Percentiles rank a stretch among this genome's conserved stretches.
These are phyloP conservation scores for Phoxinus phoxinus DNA, from an alignment of 2,113 vertebrate genomes.

Conservation along the genomic window DNA sequence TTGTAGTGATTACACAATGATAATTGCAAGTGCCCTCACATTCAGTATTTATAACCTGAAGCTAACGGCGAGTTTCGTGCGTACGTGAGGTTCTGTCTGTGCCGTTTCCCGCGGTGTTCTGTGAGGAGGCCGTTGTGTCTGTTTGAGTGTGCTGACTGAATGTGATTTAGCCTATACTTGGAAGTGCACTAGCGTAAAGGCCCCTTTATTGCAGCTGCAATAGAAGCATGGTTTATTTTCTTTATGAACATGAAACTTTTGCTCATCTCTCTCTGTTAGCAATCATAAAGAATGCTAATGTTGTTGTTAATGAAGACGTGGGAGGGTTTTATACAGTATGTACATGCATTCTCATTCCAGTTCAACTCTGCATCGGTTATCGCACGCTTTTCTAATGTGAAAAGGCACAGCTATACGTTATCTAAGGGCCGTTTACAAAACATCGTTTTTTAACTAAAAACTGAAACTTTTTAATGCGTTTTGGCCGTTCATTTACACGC, in stretches of 20 bases:
- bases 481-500: no score
- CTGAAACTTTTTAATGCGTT: neutral
- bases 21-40: slow-evolving; percentile 78
- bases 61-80: slow-evolving; percentile 69
- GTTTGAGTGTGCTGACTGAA: slow-evolving; percentile 67
- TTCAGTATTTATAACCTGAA: slow-evolving; percentile 70
- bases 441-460: no score
- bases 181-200: slow-evolving; percentile 54
- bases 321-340: slow-evolving; percentile 33
- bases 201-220: slow-evolving; percentile 55
- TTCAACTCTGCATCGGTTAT: slow-evolving; percentile 1
- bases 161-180: slow-evolving; percentile 67
- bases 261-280: slow-evolving; percentile 43
- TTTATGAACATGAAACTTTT: slow-evolving; percentile 43
- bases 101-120: slow-evolving; percentile 63
- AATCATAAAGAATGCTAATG: slow-evolving; percentile 51
- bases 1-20: slow-evolving; percentile 76
- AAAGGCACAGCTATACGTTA: neutral
- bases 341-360: slow-evolving; percentile 1
- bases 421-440: neutral
- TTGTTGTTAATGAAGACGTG: slow-evolving; percentile 30
- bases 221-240: slow-evolving; percentile 57
- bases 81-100: slow-evolving; percentile 67
- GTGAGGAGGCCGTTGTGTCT: slow-evolving; percentile 63
- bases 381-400: neutral